Evolutionary conservation across 2,113 vertebrate genomes (phyloP).

Genomic region (Tragelaphus strepsiceros): DNA sequence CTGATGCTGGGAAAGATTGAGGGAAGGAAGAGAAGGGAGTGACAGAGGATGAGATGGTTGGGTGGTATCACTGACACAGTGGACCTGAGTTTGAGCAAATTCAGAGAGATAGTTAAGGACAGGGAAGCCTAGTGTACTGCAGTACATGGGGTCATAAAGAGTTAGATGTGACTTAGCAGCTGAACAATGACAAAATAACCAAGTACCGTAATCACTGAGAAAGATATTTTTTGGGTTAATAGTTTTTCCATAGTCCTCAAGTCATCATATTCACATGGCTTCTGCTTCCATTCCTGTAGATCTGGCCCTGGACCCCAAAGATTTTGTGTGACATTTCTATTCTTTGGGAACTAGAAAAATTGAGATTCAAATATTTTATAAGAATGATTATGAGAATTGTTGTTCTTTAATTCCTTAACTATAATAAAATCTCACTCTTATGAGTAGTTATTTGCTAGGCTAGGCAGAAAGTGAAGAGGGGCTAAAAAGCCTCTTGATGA

Average conservation of each 20-base stretch:
- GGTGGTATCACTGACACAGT: not conserved
- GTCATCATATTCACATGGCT: not conserved
- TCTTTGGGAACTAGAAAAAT: not conserved
- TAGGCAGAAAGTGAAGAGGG: too few species aligned
- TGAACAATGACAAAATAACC: not conserved
- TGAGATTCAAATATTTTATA: not conserved
- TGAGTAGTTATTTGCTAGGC: not conserved
- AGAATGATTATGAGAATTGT: not conserved
- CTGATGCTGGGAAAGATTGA: not conserved
- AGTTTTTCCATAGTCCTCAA: not conserved
- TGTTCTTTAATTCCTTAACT: not conserved
- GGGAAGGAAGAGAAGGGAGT: not conserved
- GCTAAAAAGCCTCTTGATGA: too few species aligned
- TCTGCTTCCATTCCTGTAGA: not conserved
- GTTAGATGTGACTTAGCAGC: not conserved
- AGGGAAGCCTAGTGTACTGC: not conserved
- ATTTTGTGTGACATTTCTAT: slow-evolving; percentile 11
- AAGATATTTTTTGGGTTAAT: not conserved
- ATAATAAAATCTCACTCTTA: not conserved
- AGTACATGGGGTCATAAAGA: not conserved
- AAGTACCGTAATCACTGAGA: not conserved
- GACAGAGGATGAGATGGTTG: not conserved
- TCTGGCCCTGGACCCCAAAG: not conserved
- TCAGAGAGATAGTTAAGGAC: not conserved
- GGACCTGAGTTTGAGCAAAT: not conserved